phyloP scores from a whole-genome alignment of 1,140 invertebrate genomes.

The Lethocerus indicus region DNA sequence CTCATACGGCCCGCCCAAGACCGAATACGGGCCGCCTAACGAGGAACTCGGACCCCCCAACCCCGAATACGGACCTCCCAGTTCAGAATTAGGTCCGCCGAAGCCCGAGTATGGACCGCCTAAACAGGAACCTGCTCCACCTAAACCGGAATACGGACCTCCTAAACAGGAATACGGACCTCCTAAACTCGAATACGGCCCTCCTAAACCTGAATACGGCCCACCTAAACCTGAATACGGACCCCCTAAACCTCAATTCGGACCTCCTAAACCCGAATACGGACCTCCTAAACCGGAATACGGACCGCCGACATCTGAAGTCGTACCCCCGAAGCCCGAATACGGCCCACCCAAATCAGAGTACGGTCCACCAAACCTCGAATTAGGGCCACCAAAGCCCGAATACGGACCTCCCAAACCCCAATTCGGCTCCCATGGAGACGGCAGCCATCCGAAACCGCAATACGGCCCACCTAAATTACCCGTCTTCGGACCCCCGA shows the following conservation, averaged over 20 bases:
- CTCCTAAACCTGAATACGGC: constrained; percentile 2
- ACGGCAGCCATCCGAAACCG: constrained; percentile 7
- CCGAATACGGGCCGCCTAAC: too few relatives aligned
- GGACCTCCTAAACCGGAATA: constrained; percentile 7
- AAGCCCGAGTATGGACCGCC: constrained; percentile 7
- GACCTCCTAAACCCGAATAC: constrained; percentile 9
- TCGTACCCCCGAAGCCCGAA: constrained; percentile 8
- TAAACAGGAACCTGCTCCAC: constrained; percentile 2
- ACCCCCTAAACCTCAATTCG: constrained; percentile 2
- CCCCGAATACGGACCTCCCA: too few relatives aligned
- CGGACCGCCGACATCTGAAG: constrained; percentile 10
- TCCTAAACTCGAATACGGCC: constrained; percentile 8
- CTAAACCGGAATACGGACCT: constrained; percentile 4
- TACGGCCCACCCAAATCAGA: constrained; percentile 8
- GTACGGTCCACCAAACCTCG: constrained; percentile 11
- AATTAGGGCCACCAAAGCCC: constrained; percentile 10
- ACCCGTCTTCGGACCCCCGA: constrained; percentile 3
- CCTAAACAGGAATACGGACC: constrained; percentile 8
- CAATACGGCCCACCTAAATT: constrained; percentile 4
- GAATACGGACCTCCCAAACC: constrained; percentile 10
- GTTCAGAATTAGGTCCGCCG: too few relatives aligned
- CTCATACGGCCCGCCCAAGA: too few relatives aligned
- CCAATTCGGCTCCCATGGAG: constrained; percentile 2
- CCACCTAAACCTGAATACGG: constrained; percentile 8
- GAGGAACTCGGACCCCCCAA: too few relatives aligned